Evolutionary conservation across 1,140 invertebrate species (phyloP).

Genomic region (Drosophila asahinai): DNA sequence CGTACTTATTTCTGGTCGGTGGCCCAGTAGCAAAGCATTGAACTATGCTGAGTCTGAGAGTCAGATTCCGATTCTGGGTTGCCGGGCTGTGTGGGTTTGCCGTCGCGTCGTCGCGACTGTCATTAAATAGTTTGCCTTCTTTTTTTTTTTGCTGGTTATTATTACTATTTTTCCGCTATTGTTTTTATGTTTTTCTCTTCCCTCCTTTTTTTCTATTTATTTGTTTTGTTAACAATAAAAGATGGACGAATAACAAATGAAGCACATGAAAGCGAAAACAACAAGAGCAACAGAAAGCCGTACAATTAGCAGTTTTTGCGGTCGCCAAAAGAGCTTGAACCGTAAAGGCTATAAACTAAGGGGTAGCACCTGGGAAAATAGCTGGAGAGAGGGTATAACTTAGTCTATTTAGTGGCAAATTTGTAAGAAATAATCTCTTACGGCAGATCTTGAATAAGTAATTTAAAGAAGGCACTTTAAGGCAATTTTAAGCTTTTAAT

Average conservation of each 20-base stretch:
- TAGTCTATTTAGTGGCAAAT: neutral
- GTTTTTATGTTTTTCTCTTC: constrained; percentile 22
- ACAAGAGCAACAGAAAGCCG: constrained; percentile 37
- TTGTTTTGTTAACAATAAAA: constrained; percentile 66
- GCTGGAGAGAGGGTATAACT: neutral
- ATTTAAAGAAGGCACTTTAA: neutral
- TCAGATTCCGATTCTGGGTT: constrained; percentile 32
- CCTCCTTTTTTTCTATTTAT: constrained; percentile 15
- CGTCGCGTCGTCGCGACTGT: constrained; percentile 21
- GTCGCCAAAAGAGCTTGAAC: constrained; percentile 15
- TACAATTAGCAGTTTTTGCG: constrained; percentile 65
- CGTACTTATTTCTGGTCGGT: constrained; percentile 43
- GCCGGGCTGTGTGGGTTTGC: constrained; percentile 16
- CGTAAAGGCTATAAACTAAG: neutral
- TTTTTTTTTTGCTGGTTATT: constrained; percentile 12
- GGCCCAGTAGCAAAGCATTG: constrained; percentile 69
- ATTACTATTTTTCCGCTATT: constrained; percentile 34
- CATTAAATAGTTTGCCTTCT: constrained; percentile 65
- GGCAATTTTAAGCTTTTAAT: neutral
- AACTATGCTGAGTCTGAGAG: constrained; percentile 57
- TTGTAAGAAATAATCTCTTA: neutral
- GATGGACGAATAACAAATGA: constrained; percentile 44
- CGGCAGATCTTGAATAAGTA: neutral
- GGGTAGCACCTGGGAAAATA: constrained; percentile 1
- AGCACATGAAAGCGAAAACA: constrained; percentile 21